A percentile compares a stretch with the other conserved stretches of the same genome.
Evolutionary conservation across 2,113 vertebrate species (phyloP).

Genomic region (Xiphophorus couchianus): DNA sequence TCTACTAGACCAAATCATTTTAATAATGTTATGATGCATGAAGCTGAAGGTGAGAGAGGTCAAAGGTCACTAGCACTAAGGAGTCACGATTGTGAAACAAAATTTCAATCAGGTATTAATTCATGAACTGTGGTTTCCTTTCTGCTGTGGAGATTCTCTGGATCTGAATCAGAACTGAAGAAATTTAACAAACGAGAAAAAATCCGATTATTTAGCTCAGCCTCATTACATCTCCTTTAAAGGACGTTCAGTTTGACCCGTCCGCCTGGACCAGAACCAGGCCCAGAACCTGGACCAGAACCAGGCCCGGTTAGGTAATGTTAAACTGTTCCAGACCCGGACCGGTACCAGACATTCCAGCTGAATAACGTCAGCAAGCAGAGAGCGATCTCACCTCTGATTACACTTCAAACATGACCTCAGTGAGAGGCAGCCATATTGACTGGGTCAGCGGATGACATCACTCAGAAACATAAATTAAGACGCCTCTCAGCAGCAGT

Average conservation of each 20-base stretch:
- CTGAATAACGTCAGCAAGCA: constrained; percentile 63
- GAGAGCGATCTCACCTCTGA: constrained; percentile 45
- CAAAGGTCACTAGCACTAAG: too few relatives aligned
- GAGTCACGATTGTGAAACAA: not conserved
- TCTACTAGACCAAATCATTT: not conserved
- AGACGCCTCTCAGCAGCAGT: too few relatives aligned
- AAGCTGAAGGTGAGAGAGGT: too few relatives aligned
- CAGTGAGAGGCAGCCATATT: constrained; percentile 31
- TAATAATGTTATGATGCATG: too few relatives aligned
- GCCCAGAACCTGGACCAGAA: constrained; percentile 11
- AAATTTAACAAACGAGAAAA: too few relatives aligned
- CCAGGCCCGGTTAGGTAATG: constrained; percentile 32
- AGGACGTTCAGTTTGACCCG: not conserved
- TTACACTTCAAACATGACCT: constrained; percentile 48
- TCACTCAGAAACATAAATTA: not conserved
- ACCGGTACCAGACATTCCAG: constrained; percentile 70
- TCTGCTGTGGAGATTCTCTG: not conserved
- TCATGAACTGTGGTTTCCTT: not conserved
- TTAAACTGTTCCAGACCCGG: constrained; percentile 62
- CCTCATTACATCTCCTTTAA: not conserved
- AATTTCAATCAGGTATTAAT: not conserved
- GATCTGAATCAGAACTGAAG: too few relatives aligned
- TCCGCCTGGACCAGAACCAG: not conserved
- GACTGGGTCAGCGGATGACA: not conserved
- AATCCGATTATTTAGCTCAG: too few relatives aligned